These are phyloP conservation scores for Chlorops oryzae DNA, from an alignment of 1,140 invertebrate species.

Conservation along the genomic window DNA sequence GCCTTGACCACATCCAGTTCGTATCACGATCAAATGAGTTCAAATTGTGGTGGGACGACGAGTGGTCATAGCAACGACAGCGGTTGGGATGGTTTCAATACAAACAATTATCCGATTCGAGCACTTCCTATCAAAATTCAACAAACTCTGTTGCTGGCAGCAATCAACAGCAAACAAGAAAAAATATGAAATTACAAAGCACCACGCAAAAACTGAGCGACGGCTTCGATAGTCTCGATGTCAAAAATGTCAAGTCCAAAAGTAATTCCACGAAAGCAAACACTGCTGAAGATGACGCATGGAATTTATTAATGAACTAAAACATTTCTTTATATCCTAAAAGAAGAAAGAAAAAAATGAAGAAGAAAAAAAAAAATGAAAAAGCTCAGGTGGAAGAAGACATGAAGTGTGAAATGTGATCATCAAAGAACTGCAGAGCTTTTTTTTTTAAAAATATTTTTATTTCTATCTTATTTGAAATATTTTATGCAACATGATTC, in stretches of 20 bases:
- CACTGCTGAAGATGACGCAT: slow-evolving; percentile 52
- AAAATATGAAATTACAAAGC: slow-evolving; percentile 35
- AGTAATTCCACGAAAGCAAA: slow-evolving; percentile 34
- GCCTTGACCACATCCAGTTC: slow-evolving; percentile 38
- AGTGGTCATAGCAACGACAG: slow-evolving; percentile 26
- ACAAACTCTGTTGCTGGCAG: slow-evolving; percentile 26
- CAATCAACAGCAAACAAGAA: slow-evolving; percentile 17
- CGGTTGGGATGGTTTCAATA: slow-evolving; percentile 36
- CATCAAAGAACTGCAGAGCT: too few species aligned
- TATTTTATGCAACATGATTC: too few species aligned
- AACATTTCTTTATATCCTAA: slow-evolving; percentile 7
- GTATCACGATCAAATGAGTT: slow-evolving; percentile 33
- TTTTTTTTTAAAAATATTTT: too few species aligned
- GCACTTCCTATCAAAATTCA: slow-evolving; percentile 40
- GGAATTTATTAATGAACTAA: slow-evolving; percentile 55
- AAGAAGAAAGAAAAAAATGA: too few species aligned
- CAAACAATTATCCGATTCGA: slow-evolving; percentile 27
- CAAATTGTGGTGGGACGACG: slow-evolving; percentile 16
- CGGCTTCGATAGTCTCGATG: slow-evolving; percentile 51
- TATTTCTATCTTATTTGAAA: too few species aligned
- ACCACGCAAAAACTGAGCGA: slow-evolving; percentile 44
- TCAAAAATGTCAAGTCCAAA: slow-evolving; percentile 45
- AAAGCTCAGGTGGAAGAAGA: too few species aligned
- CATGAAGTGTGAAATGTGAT: too few species aligned
- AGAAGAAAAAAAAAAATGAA: too few species aligned